These are phyloP conservation scores for Micrasema longulum DNA, from an alignment of 1,140 invertebrate genomes.

Conservation along the genomic window DNA sequence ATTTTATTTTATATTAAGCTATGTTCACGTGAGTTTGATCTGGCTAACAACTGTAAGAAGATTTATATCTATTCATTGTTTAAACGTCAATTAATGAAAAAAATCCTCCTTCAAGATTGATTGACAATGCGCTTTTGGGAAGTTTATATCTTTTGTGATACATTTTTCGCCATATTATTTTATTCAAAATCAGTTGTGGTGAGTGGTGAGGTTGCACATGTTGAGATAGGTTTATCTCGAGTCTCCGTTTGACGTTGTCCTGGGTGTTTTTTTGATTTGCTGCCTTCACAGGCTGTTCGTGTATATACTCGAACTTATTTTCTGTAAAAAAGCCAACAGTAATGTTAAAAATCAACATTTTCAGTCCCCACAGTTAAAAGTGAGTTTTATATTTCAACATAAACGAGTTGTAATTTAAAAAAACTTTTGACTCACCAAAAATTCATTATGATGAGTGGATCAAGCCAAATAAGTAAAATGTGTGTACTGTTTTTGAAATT, in stretches of 20 bases:
- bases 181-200: constrained; percentile 48
- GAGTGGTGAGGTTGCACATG: constrained; percentile 28
- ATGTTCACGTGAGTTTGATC: constrained; percentile 13
- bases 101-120: constrained; percentile 51
- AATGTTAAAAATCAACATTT: no score
- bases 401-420: no score
- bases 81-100: constrained; percentile 56
- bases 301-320: no score
- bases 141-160: constrained; percentile 53
- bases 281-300: constrained; percentile 43
- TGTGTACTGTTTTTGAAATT: no score
- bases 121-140: constrained; percentile 51
- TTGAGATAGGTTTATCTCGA: constrained; percentile 34
- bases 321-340: no score
- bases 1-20: constrained; percentile 36
- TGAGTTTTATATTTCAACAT: no score
- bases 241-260: constrained; percentile 30
- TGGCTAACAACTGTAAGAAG: constrained; percentile 42
- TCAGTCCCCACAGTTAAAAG: no score
- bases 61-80: constrained; percentile 56
- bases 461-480: no score
- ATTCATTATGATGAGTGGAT: no score
- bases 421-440: no score
- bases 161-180: constrained; percentile 54
- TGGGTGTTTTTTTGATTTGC: constrained; percentile 52